Base-by-base conservation (phyloP, 2,113 vertebrate genomes). In the Lophius piscatorius region DNA sequence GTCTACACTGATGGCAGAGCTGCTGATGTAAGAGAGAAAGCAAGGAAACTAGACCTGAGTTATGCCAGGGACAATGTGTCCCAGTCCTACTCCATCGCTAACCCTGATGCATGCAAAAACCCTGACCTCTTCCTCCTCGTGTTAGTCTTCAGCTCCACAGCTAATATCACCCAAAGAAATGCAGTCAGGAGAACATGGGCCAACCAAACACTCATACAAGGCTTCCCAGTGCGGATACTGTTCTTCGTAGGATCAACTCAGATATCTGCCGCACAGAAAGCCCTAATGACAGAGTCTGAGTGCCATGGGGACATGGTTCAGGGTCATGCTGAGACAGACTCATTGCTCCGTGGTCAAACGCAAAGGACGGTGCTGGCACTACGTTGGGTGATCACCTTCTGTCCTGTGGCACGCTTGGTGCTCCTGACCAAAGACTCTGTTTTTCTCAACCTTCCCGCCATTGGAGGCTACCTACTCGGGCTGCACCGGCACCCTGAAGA, bases 351-450 rank as follows among this genome's bases (percentile, higher is more conserved):
- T 12, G 92, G 84, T 0, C 85, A 89, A 54, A 94, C 88, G 0
- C 84, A 91, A 14, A 94, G 91, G 76, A 78, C 89, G 11, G 12
- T 92, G 26, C 66, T 91, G 74, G 91, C 91, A 0, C 50, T 90
- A 16, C 91, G 92, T 31, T 98, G 95, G 96, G 71, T 89, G 1
- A 82, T 96, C 54, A 70, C 93, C 0, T 95, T 94, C 81, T 98
- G 96, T 49, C 91, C 96, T 22, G 81, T 63, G 0, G 93, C 93
- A 2, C 91, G 88, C 4, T 98, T 95, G 31, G 78, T 97, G 33
- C 87, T 98, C 1, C 88, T 94, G 71, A 62, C 92, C 1, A 84
- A 94, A 0, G 93, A 98, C 31, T 85, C 89, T 0, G 68, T 89
- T 62, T 98, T 95, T 62, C 77, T 96, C 4, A 91, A 94, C 2